Conservation (phyloP, 1,140 invertebrate genomes). For the Metopolophium dirhodum region DNA sequence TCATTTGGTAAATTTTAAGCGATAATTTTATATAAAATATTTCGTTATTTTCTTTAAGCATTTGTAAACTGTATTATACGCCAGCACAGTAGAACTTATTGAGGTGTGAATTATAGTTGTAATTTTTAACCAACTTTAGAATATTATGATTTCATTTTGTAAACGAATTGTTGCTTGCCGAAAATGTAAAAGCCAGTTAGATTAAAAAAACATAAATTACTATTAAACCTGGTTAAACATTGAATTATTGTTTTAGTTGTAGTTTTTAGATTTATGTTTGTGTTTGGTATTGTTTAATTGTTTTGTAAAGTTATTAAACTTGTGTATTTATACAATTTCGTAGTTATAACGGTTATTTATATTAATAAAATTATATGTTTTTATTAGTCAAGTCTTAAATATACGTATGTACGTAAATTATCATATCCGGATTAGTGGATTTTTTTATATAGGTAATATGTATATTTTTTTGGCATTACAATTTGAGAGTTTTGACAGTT, state of each 20-base stretch:
- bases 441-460: no score
- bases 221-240: background rate
- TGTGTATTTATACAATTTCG: background rate
- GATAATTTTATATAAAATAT: background rate
- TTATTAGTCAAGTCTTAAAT: background rate
- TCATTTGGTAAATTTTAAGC: background rate
- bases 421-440: background rate
- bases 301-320: background rate
- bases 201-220: slow-evolving; percentile 7
- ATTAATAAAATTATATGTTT: background rate
- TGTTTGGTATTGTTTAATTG: background rate
- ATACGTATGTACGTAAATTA: background rate
- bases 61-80: background rate
- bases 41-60: background rate
- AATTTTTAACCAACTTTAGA: background rate
- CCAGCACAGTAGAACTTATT: background rate
- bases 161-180: background rate
- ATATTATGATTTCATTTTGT: background rate
- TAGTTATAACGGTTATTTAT: background rate
- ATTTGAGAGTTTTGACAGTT: no score
- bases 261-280: background rate
- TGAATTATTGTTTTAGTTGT: background rate
- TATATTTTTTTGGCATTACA: no score
- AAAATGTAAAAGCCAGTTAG: background rate
- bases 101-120: background rate